Conservation (phyloP, 2,888 invertebrate species). For the Yponomeuta plumbellus region DNA sequence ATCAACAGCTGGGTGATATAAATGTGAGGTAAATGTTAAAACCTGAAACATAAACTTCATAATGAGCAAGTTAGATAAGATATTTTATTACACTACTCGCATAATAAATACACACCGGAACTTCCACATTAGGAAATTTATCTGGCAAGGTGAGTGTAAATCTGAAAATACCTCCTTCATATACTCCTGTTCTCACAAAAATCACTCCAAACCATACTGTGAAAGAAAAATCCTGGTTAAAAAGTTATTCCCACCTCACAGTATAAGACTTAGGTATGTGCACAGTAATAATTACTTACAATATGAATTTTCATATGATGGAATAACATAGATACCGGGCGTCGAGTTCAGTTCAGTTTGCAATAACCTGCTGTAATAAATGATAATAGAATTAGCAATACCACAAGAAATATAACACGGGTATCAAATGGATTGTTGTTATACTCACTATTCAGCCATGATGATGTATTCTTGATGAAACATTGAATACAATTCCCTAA, state of each 20-base stretch:
- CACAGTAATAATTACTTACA: conserved; percentile 72
- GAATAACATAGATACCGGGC: conserved; percentile 95
- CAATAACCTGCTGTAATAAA: conserved; percentile 84
- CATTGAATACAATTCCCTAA: conserved; percentile 82
- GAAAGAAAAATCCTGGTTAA: conserved; percentile 35
- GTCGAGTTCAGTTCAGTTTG: conserved; percentile 85
- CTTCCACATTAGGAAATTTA: conserved; percentile 88
- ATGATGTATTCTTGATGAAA: conserved; percentile 93
- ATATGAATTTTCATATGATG: conserved; percentile 88
- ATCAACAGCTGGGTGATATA: conserved; percentile 92
- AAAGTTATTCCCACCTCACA: conserved; percentile 20
- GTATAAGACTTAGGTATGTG: conserved; percentile 4
- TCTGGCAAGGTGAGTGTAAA: conserved; percentile 91
- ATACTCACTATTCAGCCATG: conserved; percentile 93
- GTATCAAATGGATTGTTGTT: neutral
- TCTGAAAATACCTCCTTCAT: conserved; percentile 93
- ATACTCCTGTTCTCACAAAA: conserved; percentile 91
- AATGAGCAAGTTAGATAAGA: conserved; percentile 2
- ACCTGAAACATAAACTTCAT: conserved; percentile 70
- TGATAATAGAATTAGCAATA: neutral
- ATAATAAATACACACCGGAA: conserved; percentile 81
- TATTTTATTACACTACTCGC: neutral
- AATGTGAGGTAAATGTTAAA: conserved; percentile 87
- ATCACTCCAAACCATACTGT: conserved; percentile 94
- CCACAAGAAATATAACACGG: neutral